These are phyloP conservation scores for Tarsius wallacei DNA, from an alignment of 2,797 vertebrate genomes.

Conservation along the genomic window DNA sequence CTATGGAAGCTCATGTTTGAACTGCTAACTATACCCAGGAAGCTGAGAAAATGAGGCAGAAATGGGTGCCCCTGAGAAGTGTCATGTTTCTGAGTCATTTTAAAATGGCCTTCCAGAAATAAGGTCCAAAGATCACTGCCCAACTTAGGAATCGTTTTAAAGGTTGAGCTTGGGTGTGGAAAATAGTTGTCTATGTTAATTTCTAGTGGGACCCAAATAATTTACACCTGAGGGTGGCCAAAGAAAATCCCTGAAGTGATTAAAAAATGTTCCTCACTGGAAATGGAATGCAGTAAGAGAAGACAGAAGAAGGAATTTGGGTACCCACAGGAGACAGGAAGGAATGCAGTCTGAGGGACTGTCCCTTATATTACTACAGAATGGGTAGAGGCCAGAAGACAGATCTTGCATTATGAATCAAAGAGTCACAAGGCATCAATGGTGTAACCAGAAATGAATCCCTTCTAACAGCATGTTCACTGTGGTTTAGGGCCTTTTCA, in stretches of 20 bases:
- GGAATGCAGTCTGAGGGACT: not conserved
- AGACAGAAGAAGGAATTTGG: not conserved
- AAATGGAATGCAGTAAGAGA: not conserved
- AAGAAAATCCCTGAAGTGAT: not conserved
- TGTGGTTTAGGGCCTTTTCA: not conserved
- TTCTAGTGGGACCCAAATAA: fast-evolving
- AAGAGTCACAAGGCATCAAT: not conserved
- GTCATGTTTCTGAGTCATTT: not conserved
- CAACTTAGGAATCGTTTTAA: not conserved
- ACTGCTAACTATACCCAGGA: not conserved
- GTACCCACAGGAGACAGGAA: not conserved
- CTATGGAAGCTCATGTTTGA: not conserved
- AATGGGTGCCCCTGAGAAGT: not conserved
- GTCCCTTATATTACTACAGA: not conserved
- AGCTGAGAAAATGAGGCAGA: not conserved
- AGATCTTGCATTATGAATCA: not conserved
- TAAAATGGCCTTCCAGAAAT: not conserved
- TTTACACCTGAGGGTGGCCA: not conserved
- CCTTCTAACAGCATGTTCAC: not conserved
- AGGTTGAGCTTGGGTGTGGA: not conserved
- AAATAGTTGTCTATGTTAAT: not conserved
- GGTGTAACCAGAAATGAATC: not conserved
- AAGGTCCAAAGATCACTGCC: not conserved
- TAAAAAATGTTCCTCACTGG: not conserved
- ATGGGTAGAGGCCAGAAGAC: not conserved